A percentile compares a stretch with the other conserved stretches of the same genome.
Evolutionary conservation across 2,888 invertebrate genomes (phyloP).

Genomic region (Synanthedon andrenaeformis): DNA sequence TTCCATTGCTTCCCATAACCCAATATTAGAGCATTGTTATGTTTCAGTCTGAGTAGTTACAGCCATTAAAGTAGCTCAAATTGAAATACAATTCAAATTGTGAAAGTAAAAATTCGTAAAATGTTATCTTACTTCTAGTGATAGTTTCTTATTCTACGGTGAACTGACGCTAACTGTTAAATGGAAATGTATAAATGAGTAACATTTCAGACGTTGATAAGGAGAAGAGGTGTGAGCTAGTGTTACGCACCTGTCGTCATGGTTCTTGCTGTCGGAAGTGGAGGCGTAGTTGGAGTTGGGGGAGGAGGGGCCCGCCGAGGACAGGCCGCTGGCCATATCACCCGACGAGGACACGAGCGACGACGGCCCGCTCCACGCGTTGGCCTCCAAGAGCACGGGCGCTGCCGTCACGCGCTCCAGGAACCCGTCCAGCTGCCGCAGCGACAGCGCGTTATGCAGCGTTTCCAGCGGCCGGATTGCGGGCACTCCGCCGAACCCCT

Average conservation of each 20-base stretch:
- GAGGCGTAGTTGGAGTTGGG: conserved; percentile 74
- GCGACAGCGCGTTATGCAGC: conserved; percentile 94
- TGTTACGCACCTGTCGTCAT: conserved; percentile 37
- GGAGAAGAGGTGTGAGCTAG: not conserved
- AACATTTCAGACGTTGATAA: too few relatives aligned
- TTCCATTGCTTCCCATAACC: too few relatives aligned
- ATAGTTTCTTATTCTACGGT: too few relatives aligned
- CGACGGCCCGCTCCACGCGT: conserved; percentile 87
- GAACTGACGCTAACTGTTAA: too few relatives aligned
- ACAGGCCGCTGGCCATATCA: conserved; percentile 70
- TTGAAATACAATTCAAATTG: too few relatives aligned
- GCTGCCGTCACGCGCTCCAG: conserved; percentile 87
- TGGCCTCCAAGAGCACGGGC: conserved; percentile 76
- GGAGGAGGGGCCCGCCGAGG: conserved; percentile 84
- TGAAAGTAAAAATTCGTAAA: too few relatives aligned
- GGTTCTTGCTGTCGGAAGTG: conserved; percentile 38
- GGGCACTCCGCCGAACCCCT: conserved; percentile 92
- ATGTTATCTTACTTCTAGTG: too few relatives aligned
- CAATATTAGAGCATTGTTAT: too few relatives aligned
- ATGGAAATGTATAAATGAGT: too few relatives aligned
- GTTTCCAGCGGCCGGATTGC: conserved; percentile 97
- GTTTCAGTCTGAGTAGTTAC: too few relatives aligned
- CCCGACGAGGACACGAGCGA: conserved; percentile 76
- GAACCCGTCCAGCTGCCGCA: conserved; percentile 91
- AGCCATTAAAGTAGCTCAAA: too few relatives aligned